A percentile compares a stretch with the other conserved stretches of the same genome.
These are phyloP conservation scores for Centropus bengalensis DNA, from an alignment of 2,113 vertebrate species.

Conservation along the genomic window DNA sequence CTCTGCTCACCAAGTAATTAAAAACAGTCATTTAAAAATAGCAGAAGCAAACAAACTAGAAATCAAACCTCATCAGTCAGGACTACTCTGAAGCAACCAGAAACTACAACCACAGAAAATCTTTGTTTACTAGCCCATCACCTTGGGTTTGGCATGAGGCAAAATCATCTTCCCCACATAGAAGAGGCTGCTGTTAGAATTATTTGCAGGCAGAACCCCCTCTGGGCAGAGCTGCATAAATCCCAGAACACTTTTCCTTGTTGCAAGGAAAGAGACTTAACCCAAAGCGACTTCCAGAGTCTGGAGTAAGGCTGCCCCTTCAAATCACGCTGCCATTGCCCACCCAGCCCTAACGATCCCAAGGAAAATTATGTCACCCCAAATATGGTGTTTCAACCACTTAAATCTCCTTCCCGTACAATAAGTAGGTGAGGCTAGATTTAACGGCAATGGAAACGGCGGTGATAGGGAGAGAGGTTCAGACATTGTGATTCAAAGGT, in stretches of 20 bases:
- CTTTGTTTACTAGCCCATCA: background rate
- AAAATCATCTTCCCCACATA: background rate
- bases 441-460: background rate
- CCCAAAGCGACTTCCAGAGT: background rate
- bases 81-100: background rate
- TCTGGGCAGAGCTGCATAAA: background rate
- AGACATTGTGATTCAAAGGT: constrained; percentile 18
- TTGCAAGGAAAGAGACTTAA: background rate
- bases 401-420: background rate
- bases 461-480: background rate
- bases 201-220: background rate
- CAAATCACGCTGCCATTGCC: background rate
- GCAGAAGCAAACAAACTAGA: constrained; percentile 12
- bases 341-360: background rate
- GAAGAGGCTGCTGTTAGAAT: background rate
- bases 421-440: background rate
- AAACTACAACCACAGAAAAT: background rate
- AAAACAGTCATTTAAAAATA: constrained; percentile 2
- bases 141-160: background rate
- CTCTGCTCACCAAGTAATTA: constrained; percentile 6
- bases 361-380: background rate
- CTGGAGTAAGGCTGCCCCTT: background rate
- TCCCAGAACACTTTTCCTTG: background rate
- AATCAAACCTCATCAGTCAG: constrained; percentile 2
- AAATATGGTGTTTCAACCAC: background rate